Evolutionary conservation across 2,797 vertebrate species (phyloP), one percentile per base, ranked within the genome.

Genomic region (Phrynocephalus vlangalii): DNA sequence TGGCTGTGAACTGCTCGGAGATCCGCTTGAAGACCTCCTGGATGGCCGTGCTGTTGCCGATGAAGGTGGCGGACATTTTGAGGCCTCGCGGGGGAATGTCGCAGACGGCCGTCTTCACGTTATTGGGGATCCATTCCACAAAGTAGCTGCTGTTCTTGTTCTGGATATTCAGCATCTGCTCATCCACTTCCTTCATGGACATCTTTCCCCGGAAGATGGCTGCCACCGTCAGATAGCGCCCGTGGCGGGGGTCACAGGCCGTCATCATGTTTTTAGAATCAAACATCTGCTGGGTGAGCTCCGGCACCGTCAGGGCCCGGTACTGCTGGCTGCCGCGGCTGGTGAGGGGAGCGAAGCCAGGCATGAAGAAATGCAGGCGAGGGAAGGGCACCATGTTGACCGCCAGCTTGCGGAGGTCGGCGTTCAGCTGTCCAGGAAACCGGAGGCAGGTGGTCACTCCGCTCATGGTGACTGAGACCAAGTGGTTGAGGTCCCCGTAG

Each of bases 131-230:
- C 97, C 97, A 97, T 89, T 98, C 97, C 30, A 98, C 97, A 70
- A 98, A 98, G 94, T 98, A 97, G 96, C 96, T 97, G 97, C 97
- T 98, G 96, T 98, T 98, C 96, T 97, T 98, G 96, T 97, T 98
- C 96, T 98, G 97, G 91, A 98, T 96, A 0, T 97, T 98, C n/a
- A 98, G 96, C 97, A 97, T 98, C 96, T 97, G 97, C 95, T 98
- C 97, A 5, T 98, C 97, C 90, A 98, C 97, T 92, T 98, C 97
- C 95, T 98, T 98, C 97, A 98, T 98, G 92, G 97, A 98, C 98
- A 98, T 98, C 94, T 97, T 97, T 82, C 98, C 98, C 0, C 98
- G 95, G 97, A 98, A 98, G 92, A 98, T 97, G 88, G 98, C 98
- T 0, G 98, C 98, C 78, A 98, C 98, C 0, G 98, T 98, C 66